Percentiles rank a stretch among this genome's conserved stretches.
Evolutionary conservation across 37 sponge, comb jelly and placozoan species (phyloP).

Genomic region (Aphrocallistes beatrix): DNA sequence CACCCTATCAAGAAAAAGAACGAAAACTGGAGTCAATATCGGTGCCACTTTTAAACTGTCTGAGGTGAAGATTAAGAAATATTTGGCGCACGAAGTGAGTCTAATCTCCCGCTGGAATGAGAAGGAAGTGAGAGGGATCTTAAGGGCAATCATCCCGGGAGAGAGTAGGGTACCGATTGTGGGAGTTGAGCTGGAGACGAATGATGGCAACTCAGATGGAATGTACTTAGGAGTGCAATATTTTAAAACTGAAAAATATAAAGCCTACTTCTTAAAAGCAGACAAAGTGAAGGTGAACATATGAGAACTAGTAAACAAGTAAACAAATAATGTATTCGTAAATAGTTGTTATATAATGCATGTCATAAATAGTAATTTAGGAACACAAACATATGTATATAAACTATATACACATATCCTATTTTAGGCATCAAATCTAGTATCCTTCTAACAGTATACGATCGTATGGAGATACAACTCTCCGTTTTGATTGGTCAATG

Average conservation of each 20-base stretch:
- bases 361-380: no score
- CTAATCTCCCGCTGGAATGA: neutral
- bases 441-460: no score
- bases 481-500: no score
- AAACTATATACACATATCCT: no score
- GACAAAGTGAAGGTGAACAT: neutral
- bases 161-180: neutral
- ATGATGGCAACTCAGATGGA: neutral
- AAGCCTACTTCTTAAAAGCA: neutral
- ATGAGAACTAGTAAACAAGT: no score
- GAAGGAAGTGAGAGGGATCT: neutral
- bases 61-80: neutral
- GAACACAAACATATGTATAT: no score
- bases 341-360: no score
- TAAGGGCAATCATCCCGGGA: neutral
- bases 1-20: neutral
- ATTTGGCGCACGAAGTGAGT: neutral
- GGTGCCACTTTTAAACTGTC: neutral
- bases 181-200: neutral
- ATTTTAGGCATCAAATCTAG: no score
- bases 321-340: no score
- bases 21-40: neutral
- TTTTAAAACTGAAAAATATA: neutral
- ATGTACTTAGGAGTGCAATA: neutral
- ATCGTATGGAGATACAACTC: no score